These are phyloP conservation scores for Iguana delicatissima DNA, from an alignment of 2,797 vertebrate genomes.

Conservation along the genomic window DNA sequence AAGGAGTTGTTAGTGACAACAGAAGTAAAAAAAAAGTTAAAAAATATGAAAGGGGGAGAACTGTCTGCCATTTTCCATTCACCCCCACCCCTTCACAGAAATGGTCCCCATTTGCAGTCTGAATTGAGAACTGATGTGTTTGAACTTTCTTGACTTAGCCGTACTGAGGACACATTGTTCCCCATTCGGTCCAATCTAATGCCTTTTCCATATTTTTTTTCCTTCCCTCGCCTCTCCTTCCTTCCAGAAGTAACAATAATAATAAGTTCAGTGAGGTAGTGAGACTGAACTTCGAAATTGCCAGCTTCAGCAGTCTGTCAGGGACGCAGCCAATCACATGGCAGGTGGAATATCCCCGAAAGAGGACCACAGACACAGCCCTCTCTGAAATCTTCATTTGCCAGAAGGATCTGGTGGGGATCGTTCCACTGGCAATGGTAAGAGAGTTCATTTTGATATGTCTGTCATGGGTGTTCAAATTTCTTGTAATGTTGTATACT, in stretches of 20 bases:
- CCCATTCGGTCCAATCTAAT: not conserved
- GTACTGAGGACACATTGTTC: not conserved
- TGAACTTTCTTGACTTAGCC: too few relatives aligned
- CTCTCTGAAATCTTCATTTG: constrained; percentile 92
- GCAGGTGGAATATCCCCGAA: constrained; percentile 93
- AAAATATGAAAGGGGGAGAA: not conserved
- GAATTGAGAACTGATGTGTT: not conserved
- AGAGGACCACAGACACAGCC: constrained; percentile 82
- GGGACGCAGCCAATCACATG: constrained; percentile 93
- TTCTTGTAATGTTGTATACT: too few relatives aligned
- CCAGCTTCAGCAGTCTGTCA: constrained; percentile 87
- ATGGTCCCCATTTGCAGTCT: not conserved
- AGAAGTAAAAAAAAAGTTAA: too few relatives aligned
- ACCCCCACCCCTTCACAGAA: not conserved
- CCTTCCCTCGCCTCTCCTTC: constrained; percentile 34
- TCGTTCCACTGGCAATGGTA: constrained; percentile 95
- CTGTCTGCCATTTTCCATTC: not conserved
- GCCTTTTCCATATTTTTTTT: not conserved
- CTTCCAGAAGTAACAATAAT: constrained; percentile 82
- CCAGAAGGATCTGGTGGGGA: constrained; percentile 91
- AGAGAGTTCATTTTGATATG: constrained; percentile 65
- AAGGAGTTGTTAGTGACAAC: not conserved
- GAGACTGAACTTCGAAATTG: constrained; percentile 92
- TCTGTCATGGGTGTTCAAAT: not conserved
- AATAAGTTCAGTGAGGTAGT: constrained; percentile 85